Evolutionary conservation across 2,888 invertebrate genomes (phyloP).

Genomic region (Autographa gamma): DNA sequence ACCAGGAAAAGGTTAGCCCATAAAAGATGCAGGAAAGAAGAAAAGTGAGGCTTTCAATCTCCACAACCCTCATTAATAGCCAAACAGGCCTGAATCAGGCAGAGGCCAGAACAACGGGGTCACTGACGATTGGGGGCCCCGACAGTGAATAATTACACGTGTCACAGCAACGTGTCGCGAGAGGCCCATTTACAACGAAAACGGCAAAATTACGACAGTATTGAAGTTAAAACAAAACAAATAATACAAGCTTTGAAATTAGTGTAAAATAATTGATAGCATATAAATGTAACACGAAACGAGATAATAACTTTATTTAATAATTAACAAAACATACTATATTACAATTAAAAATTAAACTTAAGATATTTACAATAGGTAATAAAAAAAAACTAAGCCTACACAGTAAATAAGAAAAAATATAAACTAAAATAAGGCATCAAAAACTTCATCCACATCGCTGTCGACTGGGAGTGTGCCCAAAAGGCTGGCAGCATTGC

Average conservation of each 20-base stretch:
- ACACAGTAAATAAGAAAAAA: too few species aligned
- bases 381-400: too few species aligned
- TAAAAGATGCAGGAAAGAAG: background rate
- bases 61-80: conserved; percentile 29
- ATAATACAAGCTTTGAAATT: background rate
- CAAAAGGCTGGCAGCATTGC: too few species aligned
- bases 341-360: too few species aligned
- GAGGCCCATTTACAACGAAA: conserved; percentile 13
- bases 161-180: conserved; percentile 33
- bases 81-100: conserved; percentile 6
- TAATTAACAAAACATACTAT: too few species aligned
- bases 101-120: conserved; percentile 29
- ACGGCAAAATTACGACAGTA: conserved; percentile 8
- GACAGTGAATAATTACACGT: conserved; percentile 54
- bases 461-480: too few species aligned
- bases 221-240: background rate
- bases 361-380: too few species aligned
- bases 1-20: background rate
- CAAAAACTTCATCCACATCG: too few species aligned
- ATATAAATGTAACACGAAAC: too few species aligned
- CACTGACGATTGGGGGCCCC: conserved; percentile 30
- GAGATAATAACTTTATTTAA: too few species aligned
- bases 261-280: too few species aligned
- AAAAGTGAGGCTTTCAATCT: conserved; percentile 17
- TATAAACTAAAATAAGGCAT: too few species aligned